phyloP scores from a whole-genome alignment of 2,888 invertebrate genomes.

The Elgonia sp. region DNA sequence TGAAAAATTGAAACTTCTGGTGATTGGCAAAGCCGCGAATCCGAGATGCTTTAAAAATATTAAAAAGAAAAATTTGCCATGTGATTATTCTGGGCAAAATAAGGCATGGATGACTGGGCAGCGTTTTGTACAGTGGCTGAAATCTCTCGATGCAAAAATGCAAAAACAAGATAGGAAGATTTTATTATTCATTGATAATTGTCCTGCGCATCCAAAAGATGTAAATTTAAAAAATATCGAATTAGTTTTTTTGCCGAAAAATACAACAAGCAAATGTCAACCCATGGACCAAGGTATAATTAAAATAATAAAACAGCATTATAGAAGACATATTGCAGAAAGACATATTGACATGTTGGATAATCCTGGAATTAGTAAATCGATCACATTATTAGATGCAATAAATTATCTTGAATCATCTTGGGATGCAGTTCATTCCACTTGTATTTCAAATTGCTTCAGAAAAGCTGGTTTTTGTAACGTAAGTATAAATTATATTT shows the following conservation, averaged over 20 bases:
- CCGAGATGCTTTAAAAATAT: slow-evolving; percentile 77
- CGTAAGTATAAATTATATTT: slow-evolving; percentile 1
- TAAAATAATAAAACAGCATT: slow-evolving; percentile 37
- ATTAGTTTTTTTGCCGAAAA: slow-evolving; percentile 67
- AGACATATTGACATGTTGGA: background rate
- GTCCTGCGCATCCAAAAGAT: slow-evolving; percentile 80
- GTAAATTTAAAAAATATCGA: slow-evolving; percentile 79
- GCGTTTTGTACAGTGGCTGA: slow-evolving; percentile 77
- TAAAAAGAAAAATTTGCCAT: slow-evolving; percentile 79
- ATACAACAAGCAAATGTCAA: slow-evolving; percentile 36
- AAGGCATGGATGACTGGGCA: slow-evolving; percentile 84
- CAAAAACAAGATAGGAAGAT: slow-evolving; percentile 79
- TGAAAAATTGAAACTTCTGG: slow-evolving; percentile 81
- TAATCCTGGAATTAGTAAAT: background rate
- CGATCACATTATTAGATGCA: slow-evolving; percentile 23
- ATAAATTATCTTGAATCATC: slow-evolving; percentile 31
- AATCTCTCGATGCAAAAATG: slow-evolving; percentile 77
- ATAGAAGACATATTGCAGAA: background rate
- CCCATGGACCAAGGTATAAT: slow-evolving; percentile 55
- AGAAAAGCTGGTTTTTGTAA: slow-evolving; percentile 40
- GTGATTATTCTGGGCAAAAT: slow-evolving; percentile 80
- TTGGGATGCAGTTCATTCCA: slow-evolving; percentile 21
- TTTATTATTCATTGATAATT: slow-evolving; percentile 82
- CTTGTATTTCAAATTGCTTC: slow-evolving; percentile 37
- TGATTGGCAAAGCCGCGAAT: slow-evolving; percentile 83